Evolutionary conservation across 23 tunicate species (phyloP), one percentile per base, ranked within the genome.

Genomic region (Ciona savignyi): DNA sequence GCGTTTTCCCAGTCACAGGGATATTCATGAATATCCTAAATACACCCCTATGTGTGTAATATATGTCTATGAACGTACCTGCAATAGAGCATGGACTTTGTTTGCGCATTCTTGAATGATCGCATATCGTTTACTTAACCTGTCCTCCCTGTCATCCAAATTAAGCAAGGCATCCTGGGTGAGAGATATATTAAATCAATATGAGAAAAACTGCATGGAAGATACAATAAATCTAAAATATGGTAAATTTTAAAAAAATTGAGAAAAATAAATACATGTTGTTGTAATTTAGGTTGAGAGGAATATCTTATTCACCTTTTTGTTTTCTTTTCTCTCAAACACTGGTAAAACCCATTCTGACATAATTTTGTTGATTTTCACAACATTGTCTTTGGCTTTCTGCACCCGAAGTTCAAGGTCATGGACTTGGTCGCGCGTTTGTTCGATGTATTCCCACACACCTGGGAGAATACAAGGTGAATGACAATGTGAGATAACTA

Each of bases 381-480:
- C 87, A 23, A 93, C 87, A 33, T 93, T 93, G 74, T 93, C 98
- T 65, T 86, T 93, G 30, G 98, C 89, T 78, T 81, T 76, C 62
- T 93, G 94, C 3, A 86, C 93, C 64, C 98, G 62, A 30, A 63
- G 76, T 63, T 93, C 93, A 42, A 93, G 61, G 74, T 86, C 93
- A 68, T 30, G 51, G 0, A 93, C 98, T 34, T 64, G 73, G 69
- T 93, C 93, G 27, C 93, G 51, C 32, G 87, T 86, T 34, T 93
- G 79, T 70, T 93, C 77, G 67, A 93, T 93, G 67, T 93, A 93
- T 22, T 93, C 98, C 93, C 93, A 93, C 4, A 91, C 84, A 23
- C 91, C 98, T 91, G 82, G 27, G 28, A 2, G 28, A 23, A 21
- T n/a, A 0, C 30, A n/a, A 70, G 32, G n/a, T n/a, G n/a, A n/a